These are phyloP conservation scores for Hyphantria cunea DNA, from an alignment of 1,140 invertebrate genomes.

Conservation along the genomic window DNA sequence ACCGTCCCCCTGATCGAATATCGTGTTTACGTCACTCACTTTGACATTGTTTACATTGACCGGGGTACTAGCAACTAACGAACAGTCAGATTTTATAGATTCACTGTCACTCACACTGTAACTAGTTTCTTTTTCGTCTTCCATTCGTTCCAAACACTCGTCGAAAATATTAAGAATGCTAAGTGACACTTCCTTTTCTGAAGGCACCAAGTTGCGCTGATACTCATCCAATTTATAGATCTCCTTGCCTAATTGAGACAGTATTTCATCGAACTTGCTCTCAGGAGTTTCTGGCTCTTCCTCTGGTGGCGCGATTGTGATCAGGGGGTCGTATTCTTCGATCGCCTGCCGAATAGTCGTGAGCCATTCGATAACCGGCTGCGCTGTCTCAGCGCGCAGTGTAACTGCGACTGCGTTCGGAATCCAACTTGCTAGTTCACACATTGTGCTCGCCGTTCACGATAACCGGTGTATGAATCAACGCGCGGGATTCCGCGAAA, in stretches of 20 bases:
- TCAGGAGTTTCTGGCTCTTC: constrained; percentile 45
- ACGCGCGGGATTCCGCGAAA: constrained; percentile 70
- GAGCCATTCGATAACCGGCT: constrained; percentile 71
- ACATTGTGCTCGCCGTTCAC: constrained; percentile 56
- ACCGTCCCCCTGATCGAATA: constrained; percentile 50
- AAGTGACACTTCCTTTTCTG: constrained; percentile 59
- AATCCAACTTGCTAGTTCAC: constrained; percentile 78
- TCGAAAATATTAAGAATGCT: constrained; percentile 78
- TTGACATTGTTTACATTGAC: constrained; percentile 36
- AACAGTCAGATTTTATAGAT: constrained; percentile 52
- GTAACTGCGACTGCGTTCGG: constrained; percentile 66
- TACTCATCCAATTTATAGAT: constrained; percentile 77
- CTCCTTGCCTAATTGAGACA: constrained; percentile 74
- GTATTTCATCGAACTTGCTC: constrained; percentile 76
- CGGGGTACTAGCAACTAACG: constrained; percentile 63
- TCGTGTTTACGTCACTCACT: constrained; percentile 51
- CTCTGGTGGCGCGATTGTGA: constrained; percentile 45
- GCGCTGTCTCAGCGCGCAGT: constrained; percentile 63
- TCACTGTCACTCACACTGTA: constrained; percentile 61
- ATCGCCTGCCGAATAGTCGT: constrained; percentile 58
- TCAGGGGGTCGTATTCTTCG: constrained; percentile 75
- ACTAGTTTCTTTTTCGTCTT: constrained; percentile 36
- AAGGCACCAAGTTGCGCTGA: constrained; percentile 62
- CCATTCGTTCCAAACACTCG: constrained; percentile 66
- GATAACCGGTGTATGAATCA: constrained; percentile 80